These are phyloP conservation scores for Dipodomys spectabilis DNA, from an alignment of 2,113 vertebrate genomes.

Conservation along the genomic window DNA sequence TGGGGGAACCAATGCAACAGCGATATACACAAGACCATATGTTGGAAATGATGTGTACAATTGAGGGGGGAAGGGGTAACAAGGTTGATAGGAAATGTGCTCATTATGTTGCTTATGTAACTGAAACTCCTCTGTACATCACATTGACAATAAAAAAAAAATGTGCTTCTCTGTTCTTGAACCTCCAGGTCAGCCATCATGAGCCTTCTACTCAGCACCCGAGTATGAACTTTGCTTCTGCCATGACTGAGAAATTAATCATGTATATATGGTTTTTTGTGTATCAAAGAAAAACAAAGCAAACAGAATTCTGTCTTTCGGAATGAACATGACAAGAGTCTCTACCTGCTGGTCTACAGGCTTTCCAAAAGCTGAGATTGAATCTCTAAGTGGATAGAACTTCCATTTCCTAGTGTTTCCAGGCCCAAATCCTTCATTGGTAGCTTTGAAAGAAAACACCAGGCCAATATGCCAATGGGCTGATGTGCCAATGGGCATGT, in stretches of 20 bases:
- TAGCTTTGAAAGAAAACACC: background rate
- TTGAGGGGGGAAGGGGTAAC: too few relatives aligned
- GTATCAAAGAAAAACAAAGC: background rate
- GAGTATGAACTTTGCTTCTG: constrained; percentile 11
- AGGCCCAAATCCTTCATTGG: background rate
- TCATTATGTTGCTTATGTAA: too few relatives aligned
- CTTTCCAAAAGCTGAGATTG: constrained; percentile 15
- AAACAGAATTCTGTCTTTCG: background rate
- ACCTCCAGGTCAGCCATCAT: background rate
- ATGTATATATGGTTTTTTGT: background rate
- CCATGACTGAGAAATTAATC: background rate
- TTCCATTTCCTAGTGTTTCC: background rate
- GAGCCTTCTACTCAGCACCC: constrained; percentile 38
- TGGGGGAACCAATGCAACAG: too few relatives aligned
- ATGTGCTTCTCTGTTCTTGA: background rate
- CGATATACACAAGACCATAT: too few relatives aligned
- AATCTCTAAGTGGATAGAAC: background rate
- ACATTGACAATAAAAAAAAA: too few relatives aligned
- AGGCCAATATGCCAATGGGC: accelerated
- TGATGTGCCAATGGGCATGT: background rate
- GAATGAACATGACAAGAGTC: constrained; percentile 21
- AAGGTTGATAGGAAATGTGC: too few relatives aligned
- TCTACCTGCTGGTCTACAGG: background rate
- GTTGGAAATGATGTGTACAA: too few relatives aligned
- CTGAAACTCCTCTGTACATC: too few relatives aligned